Conservation (phyloP, 30 jellyfish, hydroid and myxozoan genomes). For the Hydractinia echinata region DNA sequence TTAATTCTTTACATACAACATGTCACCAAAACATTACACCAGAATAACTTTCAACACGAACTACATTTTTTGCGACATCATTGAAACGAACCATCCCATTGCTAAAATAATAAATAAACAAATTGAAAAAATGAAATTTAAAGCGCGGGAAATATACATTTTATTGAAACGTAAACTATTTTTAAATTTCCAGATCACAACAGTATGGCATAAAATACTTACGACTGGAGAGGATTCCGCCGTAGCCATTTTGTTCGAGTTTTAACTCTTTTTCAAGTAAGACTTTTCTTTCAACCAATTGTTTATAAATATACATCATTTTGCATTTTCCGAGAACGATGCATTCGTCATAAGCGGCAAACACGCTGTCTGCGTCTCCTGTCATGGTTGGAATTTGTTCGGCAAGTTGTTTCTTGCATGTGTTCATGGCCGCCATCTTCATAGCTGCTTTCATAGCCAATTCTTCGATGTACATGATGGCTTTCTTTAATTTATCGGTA, state of each 20-base stretch:
- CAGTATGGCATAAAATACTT: not conserved
- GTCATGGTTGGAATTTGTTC: not conserved
- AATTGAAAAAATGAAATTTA: no score
- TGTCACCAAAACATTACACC: no score
- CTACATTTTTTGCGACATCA: no score
- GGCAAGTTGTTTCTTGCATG: not conserved
- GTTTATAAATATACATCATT: not conserved
- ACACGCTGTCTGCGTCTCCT: not conserved
- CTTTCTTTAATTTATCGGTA: constrained; percentile 5
- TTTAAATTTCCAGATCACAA: no score
- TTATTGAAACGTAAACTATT: no score
- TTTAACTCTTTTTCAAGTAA: not conserved
- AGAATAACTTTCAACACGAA: no score
- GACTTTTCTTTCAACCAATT: not conserved
- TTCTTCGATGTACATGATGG: not conserved
- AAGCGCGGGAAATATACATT: no score
- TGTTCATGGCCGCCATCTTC: not conserved
- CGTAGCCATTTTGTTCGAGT: not conserved
- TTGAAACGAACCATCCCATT: no score
- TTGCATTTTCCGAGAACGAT: not conserved
- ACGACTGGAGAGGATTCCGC: not conserved
- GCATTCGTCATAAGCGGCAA: not conserved
- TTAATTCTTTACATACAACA: no score
- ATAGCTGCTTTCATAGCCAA: not conserved
- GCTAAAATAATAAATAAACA: no score